phyloP scores from a whole-genome alignment of 2,797 vertebrate genomes.

The Scomberomorus guttatus region DNA sequence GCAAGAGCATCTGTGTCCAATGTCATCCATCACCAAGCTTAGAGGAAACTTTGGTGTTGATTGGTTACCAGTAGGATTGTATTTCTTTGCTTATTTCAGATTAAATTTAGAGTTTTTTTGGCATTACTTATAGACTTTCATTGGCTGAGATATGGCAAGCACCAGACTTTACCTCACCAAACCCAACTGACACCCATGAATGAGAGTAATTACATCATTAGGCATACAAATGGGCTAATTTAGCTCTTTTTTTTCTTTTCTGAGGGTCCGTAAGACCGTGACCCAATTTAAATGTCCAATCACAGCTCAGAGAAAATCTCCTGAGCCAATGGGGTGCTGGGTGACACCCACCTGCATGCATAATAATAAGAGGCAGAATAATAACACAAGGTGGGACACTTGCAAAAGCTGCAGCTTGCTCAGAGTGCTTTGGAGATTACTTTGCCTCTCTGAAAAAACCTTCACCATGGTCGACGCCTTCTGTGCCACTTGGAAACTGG shows the following conservation, averaged over 20 bases:
- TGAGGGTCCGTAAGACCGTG: slow-evolving; percentile 41
- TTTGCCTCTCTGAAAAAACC: slow-evolving; percentile 46
- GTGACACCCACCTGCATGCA: slow-evolving; percentile 64
- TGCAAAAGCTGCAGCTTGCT: slow-evolving; percentile 56
- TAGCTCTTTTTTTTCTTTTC: slow-evolving; percentile 7
- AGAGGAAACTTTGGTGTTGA: not conserved
- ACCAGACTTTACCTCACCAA: slow-evolving; percentile 2
- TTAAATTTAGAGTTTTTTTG: too few relatives aligned
- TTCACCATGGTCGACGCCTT: slow-evolving; percentile 94
- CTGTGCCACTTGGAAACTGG: slow-evolving; percentile 95
- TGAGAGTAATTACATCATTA: slow-evolving; percentile 65
- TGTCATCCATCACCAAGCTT: not conserved
- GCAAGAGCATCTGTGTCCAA: not conserved
- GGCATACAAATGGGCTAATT: slow-evolving; percentile 61
- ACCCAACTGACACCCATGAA: slow-evolving; percentile 20
- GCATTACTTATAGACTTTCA: not conserved
- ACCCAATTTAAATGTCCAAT: slow-evolving; percentile 75
- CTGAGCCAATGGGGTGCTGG: slow-evolving; percentile 72
- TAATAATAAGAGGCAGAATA: slow-evolving; percentile 66
- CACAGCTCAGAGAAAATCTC: slow-evolving; percentile 55
- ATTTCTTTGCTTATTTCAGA: not conserved
- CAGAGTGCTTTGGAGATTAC: slow-evolving; percentile 57
- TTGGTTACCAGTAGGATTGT: too few relatives aligned
- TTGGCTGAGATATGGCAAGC: not conserved
- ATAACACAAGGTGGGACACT: slow-evolving; percentile 46